phyloP scores from a whole-genome alignment of 2,888 invertebrate species.

The Aricia artaxerxes region DNA sequence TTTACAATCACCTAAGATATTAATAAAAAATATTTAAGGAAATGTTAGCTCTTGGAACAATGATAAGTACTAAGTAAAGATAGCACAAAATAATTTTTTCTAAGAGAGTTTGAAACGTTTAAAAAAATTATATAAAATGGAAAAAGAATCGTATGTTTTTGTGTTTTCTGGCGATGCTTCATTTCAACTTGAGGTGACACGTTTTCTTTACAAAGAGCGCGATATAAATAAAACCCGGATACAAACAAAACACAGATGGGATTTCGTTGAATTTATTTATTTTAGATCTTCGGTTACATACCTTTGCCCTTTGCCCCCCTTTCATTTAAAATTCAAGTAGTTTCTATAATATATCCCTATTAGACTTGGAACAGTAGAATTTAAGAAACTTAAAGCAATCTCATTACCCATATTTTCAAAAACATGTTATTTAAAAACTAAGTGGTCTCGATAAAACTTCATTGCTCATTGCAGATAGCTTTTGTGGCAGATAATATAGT shows the following conservation, averaged over 20 bases:
- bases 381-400: too few species aligned
- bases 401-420: neutral
- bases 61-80: too few species aligned
- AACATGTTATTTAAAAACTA: neutral
- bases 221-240: conserved; percentile 15
- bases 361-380: too few species aligned
- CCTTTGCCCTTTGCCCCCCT: neutral
- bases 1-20: too few species aligned
- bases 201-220: neutral
- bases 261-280: neutral
- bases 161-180: neutral
- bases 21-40: too few species aligned
- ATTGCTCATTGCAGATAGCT: conserved; percentile 11
- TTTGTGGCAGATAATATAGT: neutral
- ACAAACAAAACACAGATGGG: neutral
- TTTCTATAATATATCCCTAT: too few species aligned
- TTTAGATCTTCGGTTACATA: neutral
- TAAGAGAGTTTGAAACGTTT: too few species aligned
- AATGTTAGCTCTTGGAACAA: too few species aligned
- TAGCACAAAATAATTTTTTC: too few species aligned
- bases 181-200: conserved; percentile 11
- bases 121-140: too few species aligned
- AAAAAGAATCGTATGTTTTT: neutral
- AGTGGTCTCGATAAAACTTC: neutral
- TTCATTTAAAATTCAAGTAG: neutral